Base-by-base conservation (phyloP, 92 coral and sea anemone genomes). In the Ricordea florida region DNA sequence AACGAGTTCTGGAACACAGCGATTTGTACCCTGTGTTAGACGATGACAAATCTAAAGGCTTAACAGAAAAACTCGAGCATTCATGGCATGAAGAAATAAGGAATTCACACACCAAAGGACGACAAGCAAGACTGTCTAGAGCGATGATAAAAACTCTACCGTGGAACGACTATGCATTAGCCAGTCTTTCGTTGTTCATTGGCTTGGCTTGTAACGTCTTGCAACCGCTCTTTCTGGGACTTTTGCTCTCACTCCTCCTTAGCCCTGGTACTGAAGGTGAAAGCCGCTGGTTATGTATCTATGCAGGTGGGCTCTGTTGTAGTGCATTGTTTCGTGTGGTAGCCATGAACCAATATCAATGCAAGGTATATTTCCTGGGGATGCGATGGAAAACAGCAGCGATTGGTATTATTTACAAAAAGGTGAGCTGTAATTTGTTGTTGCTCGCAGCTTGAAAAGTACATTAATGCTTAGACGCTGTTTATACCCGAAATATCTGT, bases 351-450 rank as follows among this genome's bases (percentile, higher is more conserved):
- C 97, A 91, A 68, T 91, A 73, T 65, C 85, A 83, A 21, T 75
- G 84, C 58, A 91, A 87, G 66, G 97, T 89, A 58, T 80, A 87
- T 32, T 72, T 83, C 36, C 48, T 87, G 87, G 93, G 97, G 82
- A 87, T 91, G 97, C 90, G 97, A 68, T 91, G 97, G 97, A 87
- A 90, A 64, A 79, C 87, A 8, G 97, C 97, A 18, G 74, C 83
- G 16, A 78, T 72, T 34, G 97, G 97, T 13, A 56, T 91, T 42
- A 70, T 87, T 49, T 91, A 83, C 56, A 91, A 91, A 47, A 91
- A 91, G 90, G 94, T 89, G 74, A 38, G 22, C 25, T 30, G 11
- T 10, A 33, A 33, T 33, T 10, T 42, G n/a, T n/a, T n/a, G n/a
- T n/a, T n/a, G n/a, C n/a, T n/a, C n/a, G n/a, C n/a, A n/a, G n/a